These are phyloP conservation scores for Coreius guichenoti DNA, from an alignment of 2,797 vertebrate species.

Conservation along the genomic window DNA sequence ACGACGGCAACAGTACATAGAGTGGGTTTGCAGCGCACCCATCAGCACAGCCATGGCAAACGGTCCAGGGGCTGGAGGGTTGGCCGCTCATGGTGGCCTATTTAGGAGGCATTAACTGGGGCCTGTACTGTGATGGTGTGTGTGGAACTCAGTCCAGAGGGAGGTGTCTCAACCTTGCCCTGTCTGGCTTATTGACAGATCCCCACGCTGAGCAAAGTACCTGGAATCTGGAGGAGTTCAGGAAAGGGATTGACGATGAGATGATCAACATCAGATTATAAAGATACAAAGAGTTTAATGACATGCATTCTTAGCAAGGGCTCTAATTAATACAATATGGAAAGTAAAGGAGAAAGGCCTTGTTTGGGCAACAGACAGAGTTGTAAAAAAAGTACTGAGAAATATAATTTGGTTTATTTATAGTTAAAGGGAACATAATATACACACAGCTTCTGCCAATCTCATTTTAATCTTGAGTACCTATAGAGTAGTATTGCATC, in stretches of 20 bases:
- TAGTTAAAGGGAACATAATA: background rate
- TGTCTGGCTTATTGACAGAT: conserved; percentile 71
- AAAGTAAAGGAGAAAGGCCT: conserved; percentile 11
- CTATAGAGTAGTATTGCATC: too few species aligned
- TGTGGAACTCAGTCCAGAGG: conserved; percentile 60
- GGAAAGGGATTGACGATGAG: conserved; percentile 2
- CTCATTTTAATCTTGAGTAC: too few species aligned
- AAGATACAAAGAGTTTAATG: conserved; percentile 24
- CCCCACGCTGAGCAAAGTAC: conserved; percentile 61
- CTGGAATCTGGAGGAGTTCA: conserved; percentile 18
- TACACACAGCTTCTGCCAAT: too few species aligned
- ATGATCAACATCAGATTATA: conserved; percentile 2
- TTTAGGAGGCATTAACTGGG: conserved; percentile 72
- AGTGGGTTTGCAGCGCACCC: conserved; percentile 51
- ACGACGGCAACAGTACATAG: conserved; percentile 21
- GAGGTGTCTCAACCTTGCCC: conserved; percentile 30
- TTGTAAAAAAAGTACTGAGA: background rate
- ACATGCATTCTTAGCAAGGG: background rate
- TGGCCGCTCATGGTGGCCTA: conserved; percentile 76
- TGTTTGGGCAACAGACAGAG: background rate
- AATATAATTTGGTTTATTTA: background rate
- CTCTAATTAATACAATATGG: conserved; percentile 2
- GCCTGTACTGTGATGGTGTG: conserved; percentile 69
- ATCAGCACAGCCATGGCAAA: conserved; percentile 73
- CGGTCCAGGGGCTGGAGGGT: conserved; percentile 64